Percentiles rank a stretch among this genome's conserved stretches.
Evolutionary conservation across 1,140 invertebrate genomes (phyloP).

Genomic region (Metopolophium dirhodum): DNA sequence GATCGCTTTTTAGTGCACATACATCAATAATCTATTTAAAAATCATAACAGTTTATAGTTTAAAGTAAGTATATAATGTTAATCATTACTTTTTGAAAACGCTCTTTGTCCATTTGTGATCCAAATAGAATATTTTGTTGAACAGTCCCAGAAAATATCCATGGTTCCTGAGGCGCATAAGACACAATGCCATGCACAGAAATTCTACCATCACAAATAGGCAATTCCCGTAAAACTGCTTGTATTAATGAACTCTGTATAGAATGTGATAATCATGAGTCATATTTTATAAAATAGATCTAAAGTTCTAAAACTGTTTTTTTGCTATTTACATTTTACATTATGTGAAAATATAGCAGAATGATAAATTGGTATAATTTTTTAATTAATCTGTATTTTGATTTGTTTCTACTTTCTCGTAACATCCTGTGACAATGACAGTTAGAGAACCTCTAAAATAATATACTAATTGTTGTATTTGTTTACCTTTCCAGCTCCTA

Average conservation of each 20-base stretch:
- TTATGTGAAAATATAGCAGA: too few species aligned
- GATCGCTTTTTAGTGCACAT: slow-evolving; percentile 79
- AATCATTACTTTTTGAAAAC: slow-evolving; percentile 70
- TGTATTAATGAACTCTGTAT: slow-evolving; percentile 74
- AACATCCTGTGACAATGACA: too few species aligned
- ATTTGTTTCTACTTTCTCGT: too few species aligned
- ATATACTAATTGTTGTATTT: too few species aligned
- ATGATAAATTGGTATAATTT: too few species aligned
- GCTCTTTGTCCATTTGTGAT: slow-evolving; percentile 72
- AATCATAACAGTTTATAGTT: neutral
- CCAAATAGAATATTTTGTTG: slow-evolving; percentile 92
- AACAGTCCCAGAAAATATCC: slow-evolving; percentile 81
- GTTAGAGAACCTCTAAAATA: too few species aligned
- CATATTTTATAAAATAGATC: too few species aligned
- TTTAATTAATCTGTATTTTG: too few species aligned
- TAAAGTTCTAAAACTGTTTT: too few species aligned
- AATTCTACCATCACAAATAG: slow-evolving; percentile 71
- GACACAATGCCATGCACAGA: slow-evolving; percentile 78
- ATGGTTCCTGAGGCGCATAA: slow-evolving; percentile 90
- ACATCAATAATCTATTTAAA: slow-evolving; percentile 61
- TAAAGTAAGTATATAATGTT: too few species aligned
- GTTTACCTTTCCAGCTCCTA: slow-evolving; percentile 80
- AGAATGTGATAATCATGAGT: neutral
- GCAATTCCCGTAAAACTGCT: slow-evolving; percentile 80
- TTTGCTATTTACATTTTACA: too few species aligned